Base-by-base conservation (phyloP, 2,888 invertebrate genomes). In the Ophion ventricosus region DNA sequence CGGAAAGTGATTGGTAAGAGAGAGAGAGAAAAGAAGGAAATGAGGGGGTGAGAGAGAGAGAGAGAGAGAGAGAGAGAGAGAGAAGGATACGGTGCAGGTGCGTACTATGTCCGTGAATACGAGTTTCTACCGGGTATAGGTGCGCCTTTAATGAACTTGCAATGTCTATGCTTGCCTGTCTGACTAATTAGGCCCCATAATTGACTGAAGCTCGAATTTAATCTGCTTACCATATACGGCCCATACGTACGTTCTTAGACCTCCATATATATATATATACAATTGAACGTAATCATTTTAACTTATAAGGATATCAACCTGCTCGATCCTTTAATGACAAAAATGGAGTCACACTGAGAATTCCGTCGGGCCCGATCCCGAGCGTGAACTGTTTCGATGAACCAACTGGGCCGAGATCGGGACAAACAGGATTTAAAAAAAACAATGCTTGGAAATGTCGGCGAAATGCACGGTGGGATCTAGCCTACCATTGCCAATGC, bases 101-200 rank as follows among this genome's bases (percentile, higher is more conserved):
- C 23, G 40, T 72, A 23, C 35, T 35, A 20, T 23, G 26, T 35
- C 8, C 20, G 8, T 56, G 56, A 23, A 26, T 54, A 5, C 10
- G 75, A 26, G 56, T 23, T 43, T 5, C 40, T 17, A 8, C 64
- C 17, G 49, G 43, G 49, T 43, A 40, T 61, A 73, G 73, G 35
- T 63, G 29, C 57, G 64, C 63, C 73, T 74, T 64, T 70, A 80
- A 81, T 81, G 74, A 81, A 81, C 84, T 84, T 54, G 80, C 83
- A 69, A 80, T 74, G 84, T 80, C 84, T 69, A 80, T 63, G 23
- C 67, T 56, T 5, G 57, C 14, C 40, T 57, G 59, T 14, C 66
- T 66, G 74, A 70, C 77, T 84, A 84, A 84, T 81, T 81, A 81
- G 63, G 78, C 57, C 64, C 43, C 54, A 66, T 84, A 84, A 84